Evolutionary conservation across 2,888 invertebrate genomes (phyloP).

Genomic region (Leucozona laternaria): DNA sequence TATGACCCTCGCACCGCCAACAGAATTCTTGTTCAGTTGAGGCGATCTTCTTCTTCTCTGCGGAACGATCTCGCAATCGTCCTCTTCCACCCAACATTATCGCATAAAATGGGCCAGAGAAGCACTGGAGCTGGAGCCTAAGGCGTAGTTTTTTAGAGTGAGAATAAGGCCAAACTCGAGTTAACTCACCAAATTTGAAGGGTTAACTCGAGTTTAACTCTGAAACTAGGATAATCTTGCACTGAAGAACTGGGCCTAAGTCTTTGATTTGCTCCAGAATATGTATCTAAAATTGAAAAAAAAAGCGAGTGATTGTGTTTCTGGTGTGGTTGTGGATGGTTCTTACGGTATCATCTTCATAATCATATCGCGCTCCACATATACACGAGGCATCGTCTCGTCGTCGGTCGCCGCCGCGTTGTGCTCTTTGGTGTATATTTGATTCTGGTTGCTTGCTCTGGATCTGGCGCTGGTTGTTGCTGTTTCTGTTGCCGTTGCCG

Average conservation of each 20-base stretch:
- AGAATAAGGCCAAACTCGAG: too few relatives aligned
- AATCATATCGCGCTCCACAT: conserved; percentile 54
- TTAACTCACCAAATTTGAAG: too few relatives aligned
- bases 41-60: conserved; percentile 59
- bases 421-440: conserved; percentile 56
- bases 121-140: conserved; percentile 41
- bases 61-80: conserved; percentile 34
- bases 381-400: conserved; percentile 40
- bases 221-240: too few relatives aligned
- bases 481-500: conserved; percentile 15
- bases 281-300: conserved; percentile 51
- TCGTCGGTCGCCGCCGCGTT: background rate
- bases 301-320: conserved; percentile 40
- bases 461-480: conserved; percentile 3
- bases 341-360: conserved; percentile 55
- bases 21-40: conserved; percentile 8
- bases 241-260: background rate
- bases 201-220: too few relatives aligned
- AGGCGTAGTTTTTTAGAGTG: too few relatives aligned
- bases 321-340: conserved; percentile 60
- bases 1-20: conserved; percentile 1
- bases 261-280: conserved; percentile 62
- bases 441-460: conserved; percentile 23
- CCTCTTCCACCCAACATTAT: conserved; percentile 59
- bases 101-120: conserved; percentile 39